phyloP scores from a whole-genome alignment of 1,140 invertebrate species.

The Popillia japonica region DNA sequence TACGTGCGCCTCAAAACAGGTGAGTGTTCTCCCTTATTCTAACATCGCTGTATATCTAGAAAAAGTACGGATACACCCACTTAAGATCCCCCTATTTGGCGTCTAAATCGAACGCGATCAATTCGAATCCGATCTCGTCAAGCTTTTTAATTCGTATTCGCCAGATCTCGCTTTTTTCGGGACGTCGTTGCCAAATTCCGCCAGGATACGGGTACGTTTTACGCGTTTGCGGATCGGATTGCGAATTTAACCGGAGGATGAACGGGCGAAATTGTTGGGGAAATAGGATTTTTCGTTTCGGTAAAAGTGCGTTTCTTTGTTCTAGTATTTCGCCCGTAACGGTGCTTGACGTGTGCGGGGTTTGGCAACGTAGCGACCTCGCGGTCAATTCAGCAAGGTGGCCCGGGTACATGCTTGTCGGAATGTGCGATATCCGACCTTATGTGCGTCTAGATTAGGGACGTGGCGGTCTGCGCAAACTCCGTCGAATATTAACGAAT shows the following conservation, averaged over 20 bases:
- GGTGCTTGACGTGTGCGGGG: neutral
- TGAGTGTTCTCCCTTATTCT: neutral
- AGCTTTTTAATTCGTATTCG: neutral
- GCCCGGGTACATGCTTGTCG: conserved; percentile 24
- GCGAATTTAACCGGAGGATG: neutral
- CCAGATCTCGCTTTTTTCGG: neutral
- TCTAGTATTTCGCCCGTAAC: conserved; percentile 24
- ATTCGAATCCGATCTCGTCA: neutral
- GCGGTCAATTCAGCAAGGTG: conserved; percentile 39
- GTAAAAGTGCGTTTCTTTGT: conserved; percentile 26
- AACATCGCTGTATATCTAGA: no score
- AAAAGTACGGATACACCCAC: neutral
- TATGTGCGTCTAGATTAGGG: neutral
- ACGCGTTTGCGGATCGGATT: no score
- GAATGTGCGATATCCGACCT: conserved; percentile 15
- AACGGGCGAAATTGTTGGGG: neutral
- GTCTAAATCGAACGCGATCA: no score
- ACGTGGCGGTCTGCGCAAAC: neutral
- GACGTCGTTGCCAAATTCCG: neutral
- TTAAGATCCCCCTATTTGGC: neutral
- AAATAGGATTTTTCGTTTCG: neutral
- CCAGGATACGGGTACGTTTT: neutral
- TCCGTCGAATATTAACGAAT: conserved; percentile 25
- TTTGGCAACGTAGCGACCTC: conserved; percentile 35
- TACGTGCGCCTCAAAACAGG: neutral